Evolutionary conservation across 2,797 vertebrate species (phyloP).

Genomic region (Chromobotia macracanthus): DNA sequence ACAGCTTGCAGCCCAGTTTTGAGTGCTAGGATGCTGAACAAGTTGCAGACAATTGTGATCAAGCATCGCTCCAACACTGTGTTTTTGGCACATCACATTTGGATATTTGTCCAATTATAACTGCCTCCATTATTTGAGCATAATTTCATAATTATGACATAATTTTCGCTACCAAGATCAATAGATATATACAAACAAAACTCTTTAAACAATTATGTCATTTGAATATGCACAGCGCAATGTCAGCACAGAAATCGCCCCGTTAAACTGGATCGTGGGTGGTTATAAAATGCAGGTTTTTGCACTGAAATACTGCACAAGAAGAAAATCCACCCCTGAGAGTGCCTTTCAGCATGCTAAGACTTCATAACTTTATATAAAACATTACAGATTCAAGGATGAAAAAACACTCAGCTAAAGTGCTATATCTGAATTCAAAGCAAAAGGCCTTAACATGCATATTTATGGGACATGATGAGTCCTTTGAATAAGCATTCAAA

Average conservation of each 20-base stretch:
- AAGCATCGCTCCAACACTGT: background rate
- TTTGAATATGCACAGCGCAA: background rate
- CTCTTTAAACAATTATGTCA: background rate
- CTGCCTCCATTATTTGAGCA: background rate
- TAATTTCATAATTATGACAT: background rate
- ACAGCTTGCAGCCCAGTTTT: background rate
- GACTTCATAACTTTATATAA: background rate
- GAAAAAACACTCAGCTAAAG: background rate
- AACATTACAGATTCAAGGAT: background rate
- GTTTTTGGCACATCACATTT: background rate
- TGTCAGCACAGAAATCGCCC: background rate
- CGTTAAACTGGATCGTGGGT: background rate
- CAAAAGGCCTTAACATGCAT: background rate
- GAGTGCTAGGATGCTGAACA: background rate
- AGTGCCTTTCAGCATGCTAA: background rate
- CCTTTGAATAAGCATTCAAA: slow-evolving; percentile 14
- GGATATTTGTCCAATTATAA: background rate
- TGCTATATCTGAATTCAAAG: background rate
- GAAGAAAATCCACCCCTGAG: background rate
- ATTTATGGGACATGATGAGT: background rate
- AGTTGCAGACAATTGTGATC: background rate
- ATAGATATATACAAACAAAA: background rate
- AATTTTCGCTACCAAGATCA: background rate
- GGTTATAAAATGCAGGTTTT: background rate
- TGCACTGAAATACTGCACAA: background rate